Evolutionary conservation across 2,113 vertebrate species (phyloP), one percentile per base, ranked within the genome.

Genomic region (Cinclus cinclus): DNA sequence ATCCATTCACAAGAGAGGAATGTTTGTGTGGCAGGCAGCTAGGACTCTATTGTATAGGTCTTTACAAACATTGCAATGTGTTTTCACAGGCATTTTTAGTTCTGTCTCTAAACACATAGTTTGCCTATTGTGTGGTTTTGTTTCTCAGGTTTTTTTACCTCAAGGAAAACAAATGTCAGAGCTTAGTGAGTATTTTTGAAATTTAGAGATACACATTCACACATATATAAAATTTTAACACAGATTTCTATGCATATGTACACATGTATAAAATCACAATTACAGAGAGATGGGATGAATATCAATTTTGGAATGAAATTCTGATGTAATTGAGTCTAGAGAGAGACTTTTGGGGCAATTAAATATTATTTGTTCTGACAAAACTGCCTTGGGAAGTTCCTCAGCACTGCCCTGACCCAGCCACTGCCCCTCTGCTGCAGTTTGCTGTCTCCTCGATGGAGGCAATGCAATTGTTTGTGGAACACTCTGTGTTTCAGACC

Each of bases 371-470:
- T 93, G 90, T 83, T 22, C 30, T 62, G 49, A 65, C 55, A 83
- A 88, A 90, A 65, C 37, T 76, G 46, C 79, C 79, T 93, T 88
- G 82, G 67, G 75, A 95, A 69, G 44, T 80, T 95, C 78, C 75
- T 73, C 28, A 21, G 55, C 1, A 1, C 33, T 90, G 37, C 39
- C 56, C 44, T 95, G 82, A 92, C 75, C n/a, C 82, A 94, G 59
- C 50, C 88, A 37, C 82, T 87, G 28, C 53, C 76, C 67, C 63
- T 69, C 28, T 2, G 1, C 58, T 65, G 78, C 53, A 80, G 70
- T 41, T 76, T 73, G 62, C 58, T 60, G 44, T 89, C 74, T 84
- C 65, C 88, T 80, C 91, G 94, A 93, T 0, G 0, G 75, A 92
- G 71, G 55, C 79, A 62, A 64, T 33, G 42, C 23, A 53, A 69